phyloP scores from a whole-genome alignment of 2,113 vertebrate species.

The Antennarius striatus region DNA sequence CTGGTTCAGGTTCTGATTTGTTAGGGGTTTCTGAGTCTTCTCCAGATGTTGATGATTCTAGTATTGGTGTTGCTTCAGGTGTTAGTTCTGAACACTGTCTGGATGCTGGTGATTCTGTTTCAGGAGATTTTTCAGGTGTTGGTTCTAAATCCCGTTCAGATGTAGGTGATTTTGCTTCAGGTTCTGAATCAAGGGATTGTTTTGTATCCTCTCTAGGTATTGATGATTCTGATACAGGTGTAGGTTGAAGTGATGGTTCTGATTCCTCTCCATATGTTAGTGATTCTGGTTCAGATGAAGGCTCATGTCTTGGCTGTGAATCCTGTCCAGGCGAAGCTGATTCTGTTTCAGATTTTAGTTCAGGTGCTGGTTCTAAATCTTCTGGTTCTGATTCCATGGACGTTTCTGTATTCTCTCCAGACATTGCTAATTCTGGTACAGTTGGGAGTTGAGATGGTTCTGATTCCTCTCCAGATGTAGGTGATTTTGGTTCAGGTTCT shows the following conservation, averaged over 20 bases:
- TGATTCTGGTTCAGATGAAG: background rate
- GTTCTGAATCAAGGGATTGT: background rate
- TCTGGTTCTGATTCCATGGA: background rate
- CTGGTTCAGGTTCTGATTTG: background rate
- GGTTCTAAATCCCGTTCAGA: background rate
- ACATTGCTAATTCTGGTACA: background rate
- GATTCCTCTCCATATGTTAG: background rate
- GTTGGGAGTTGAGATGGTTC: background rate
- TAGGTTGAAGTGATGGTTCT: background rate
- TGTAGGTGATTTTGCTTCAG: background rate
- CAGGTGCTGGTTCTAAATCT: background rate
- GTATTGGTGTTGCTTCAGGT: accelerated
- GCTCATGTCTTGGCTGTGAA: background rate
- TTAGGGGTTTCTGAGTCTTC: accelerated
- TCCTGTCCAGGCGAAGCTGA: background rate
- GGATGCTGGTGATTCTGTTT: background rate
- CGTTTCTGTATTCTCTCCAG: background rate
- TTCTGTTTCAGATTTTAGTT: background rate
- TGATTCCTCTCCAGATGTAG: background rate
- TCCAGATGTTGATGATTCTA: background rate
- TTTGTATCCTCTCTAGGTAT: background rate
- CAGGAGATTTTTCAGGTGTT: too few relatives aligned
- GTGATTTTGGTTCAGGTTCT: background rate
- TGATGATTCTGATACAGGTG: background rate
- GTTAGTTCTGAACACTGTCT: accelerated